Evolutionary conservation across 2,888 invertebrate species (phyloP).

Genomic region (Hermaeophaga mercurialis): DNA sequence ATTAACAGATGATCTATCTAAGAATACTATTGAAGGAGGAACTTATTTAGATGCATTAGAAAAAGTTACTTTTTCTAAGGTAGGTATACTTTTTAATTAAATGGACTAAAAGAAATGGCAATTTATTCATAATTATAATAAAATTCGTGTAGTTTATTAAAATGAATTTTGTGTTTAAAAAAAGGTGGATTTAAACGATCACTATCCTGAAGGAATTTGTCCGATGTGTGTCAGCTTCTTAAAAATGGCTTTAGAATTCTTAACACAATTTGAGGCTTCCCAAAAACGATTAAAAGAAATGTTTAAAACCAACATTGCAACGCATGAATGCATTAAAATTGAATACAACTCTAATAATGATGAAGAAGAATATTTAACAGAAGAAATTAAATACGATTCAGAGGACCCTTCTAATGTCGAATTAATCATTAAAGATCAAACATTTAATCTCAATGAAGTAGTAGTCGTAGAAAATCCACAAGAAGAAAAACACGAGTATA

Average conservation of each 20-base stretch:
- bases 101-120: too few species aligned
- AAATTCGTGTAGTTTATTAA: background rate
- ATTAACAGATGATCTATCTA: slow-evolving; percentile 23
- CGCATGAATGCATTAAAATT: slow-evolving; percentile 1
- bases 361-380: background rate
- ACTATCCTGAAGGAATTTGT: slow-evolving; percentile 32
- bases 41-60: slow-evolving; percentile 30
- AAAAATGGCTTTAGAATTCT: slow-evolving; percentile 30
- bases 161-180: slow-evolving; percentile 10
- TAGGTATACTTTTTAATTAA: too few species aligned
- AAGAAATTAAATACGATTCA: slow-evolving; percentile 1
- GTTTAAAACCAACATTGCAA: slow-evolving; percentile 3
- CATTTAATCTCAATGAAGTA: slow-evolving; percentile 42
- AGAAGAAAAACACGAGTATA: slow-evolving; percentile 31
- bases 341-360: slow-evolving; percentile 4
- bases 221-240: slow-evolving; percentile 32
- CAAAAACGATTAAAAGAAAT: slow-evolving; percentile 21
- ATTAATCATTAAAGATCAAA: slow-evolving; percentile 41
- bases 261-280: slow-evolving; percentile 28
- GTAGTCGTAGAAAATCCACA: slow-evolving; percentile 41
- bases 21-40: slow-evolving; percentile 6
- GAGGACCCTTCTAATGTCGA: slow-evolving; percentile 36
- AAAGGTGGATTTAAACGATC: slow-evolving; percentile 27
- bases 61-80: slow-evolving; percentile 27
- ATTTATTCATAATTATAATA: too few species aligned